Percentiles rank a stretch among this genome's conserved stretches.
phyloP scores from a whole-genome alignment of 2,888 invertebrate species.

The Nymphalis urticae region DNA sequence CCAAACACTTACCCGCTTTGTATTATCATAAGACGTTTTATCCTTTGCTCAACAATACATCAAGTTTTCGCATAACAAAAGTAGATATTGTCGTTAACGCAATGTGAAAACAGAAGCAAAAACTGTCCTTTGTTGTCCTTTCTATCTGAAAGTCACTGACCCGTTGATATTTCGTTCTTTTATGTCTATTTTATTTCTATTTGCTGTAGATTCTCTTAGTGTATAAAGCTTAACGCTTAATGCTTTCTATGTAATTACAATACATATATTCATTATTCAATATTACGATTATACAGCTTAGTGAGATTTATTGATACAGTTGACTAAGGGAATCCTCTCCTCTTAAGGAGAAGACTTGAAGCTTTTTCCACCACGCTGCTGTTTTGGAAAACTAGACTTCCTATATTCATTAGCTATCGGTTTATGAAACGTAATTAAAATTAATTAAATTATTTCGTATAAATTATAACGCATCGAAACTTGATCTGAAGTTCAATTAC shows the following conservation, averaged over 20 bases:
- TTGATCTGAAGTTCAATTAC: neutral
- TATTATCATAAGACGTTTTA: slow-evolving; percentile 33
- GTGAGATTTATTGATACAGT: too few relatives aligned
- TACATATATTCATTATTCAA: too few relatives aligned
- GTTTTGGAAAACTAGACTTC: too few relatives aligned
- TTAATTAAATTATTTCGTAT: too few relatives aligned
- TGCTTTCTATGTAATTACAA: neutral
- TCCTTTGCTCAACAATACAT: slow-evolving; percentile 32
- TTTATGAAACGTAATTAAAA: too few relatives aligned
- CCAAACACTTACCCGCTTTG: slow-evolving; percentile 12
- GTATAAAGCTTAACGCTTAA: neutral
- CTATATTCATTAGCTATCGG: too few relatives aligned
- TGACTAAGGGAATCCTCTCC: too few relatives aligned
- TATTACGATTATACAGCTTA: too few relatives aligned
- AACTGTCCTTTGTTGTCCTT: slow-evolving; percentile 29
- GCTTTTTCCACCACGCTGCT: too few relatives aligned
- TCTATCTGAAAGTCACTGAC: slow-evolving; percentile 28
- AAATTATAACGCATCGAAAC: too few relatives aligned
- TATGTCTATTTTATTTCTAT: slow-evolving; percentile 3
- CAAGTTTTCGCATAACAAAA: slow-evolving; percentile 27
- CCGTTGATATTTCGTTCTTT: slow-evolving; percentile 17
- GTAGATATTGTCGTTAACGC: slow-evolving; percentile 26
- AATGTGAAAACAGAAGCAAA: slow-evolving; percentile 26
- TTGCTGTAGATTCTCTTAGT: neutral
- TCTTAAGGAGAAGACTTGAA: too few relatives aligned